Conservation (phyloP, 2,797 vertebrate genomes). For the Sebastiscus albofasciatus region DNA sequence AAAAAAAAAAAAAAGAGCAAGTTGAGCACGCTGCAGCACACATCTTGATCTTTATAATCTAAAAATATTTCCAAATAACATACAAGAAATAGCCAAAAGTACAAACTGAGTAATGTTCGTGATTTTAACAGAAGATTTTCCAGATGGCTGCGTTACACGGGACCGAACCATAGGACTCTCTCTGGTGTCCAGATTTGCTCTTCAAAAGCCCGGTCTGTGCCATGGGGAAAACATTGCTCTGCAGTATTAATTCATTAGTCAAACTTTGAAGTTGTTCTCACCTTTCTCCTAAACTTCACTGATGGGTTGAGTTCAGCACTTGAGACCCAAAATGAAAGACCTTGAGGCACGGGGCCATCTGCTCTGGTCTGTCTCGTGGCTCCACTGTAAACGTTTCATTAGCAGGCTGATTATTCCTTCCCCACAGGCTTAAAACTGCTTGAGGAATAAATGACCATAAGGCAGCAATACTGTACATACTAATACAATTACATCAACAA, state of each 20-base stretch:
- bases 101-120: conserved; percentile 22
- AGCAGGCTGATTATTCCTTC: conserved; percentile 41
- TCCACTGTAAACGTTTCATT: conserved; percentile 60
- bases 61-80: conserved; percentile 49
- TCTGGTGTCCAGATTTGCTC: conserved; percentile 41
- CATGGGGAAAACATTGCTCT: conserved; percentile 12
- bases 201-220: conserved; percentile 17
- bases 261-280: conserved; percentile 65
- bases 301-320: conserved; percentile 40
- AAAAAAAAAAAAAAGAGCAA: not conserved
- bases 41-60: conserved; percentile 30
- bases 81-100: conserved; percentile 36
- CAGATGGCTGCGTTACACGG: conserved; percentile 43
- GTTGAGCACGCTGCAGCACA: not conserved
- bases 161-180: conserved; percentile 6
- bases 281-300: conserved; percentile 49
- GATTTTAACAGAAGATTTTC: conserved; percentile 40
- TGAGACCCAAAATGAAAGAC: conserved; percentile 44
- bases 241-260: conserved; percentile 22
- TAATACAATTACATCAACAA: not conserved
- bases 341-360: conserved; percentile 49
- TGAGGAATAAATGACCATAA: conserved; percentile 12
- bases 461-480: conserved; percentile 4
- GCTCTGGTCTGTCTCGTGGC: conserved; percentile 20
- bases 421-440: conserved; percentile 21